Evolutionary conservation across 2,888 invertebrate species (phyloP), one percentile per base, ranked within the genome.

Genomic region (Clistopyga incitator): DNA sequence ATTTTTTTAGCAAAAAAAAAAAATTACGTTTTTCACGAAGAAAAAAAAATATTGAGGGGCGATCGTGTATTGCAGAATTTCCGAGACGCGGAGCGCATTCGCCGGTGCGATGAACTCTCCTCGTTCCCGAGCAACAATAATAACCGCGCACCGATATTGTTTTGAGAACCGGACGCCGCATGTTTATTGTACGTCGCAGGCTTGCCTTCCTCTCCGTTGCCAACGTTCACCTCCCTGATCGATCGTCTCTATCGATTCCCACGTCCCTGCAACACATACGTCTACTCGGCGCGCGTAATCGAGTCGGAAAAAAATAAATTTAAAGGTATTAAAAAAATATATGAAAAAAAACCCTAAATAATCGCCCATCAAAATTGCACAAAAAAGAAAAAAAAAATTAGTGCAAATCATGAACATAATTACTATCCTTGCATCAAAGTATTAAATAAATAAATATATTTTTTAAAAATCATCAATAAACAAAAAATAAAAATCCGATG

Each of bases 141-240:
- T 86, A 88, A 85, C 87, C 86, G 84, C 85, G 78, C 81, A 76
- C 68, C 79, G 77, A 70, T 84, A 86, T 87, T 88, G 87, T 87
- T 88, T 86, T 87, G 84, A 88, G 86, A 88, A 88, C 84, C 78
- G 84, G 65, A 82, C 84, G 86, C 84, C 82, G 83, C 84, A 81
- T 88, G 86, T 87, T 82, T 88, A 87, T 88, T 87, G 82, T 84
- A 83, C 81, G 76, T 68, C 77, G 45, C 72, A 42, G 78, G 64
- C 50, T 52, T 45, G 76, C 76, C 70, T 81, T 71, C 76, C 54
- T 70, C 71, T 71, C 76, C 34, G 54, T 64, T 50, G 52, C 67
- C 64, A 47, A 47, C 78, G 71, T 76, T 71, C 47, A 50, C 65
- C 65, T 56, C 78, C 50, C 67, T 77, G 82, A 82, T 78, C 78